Percentiles rank a stretch among this genome's conserved stretches.
phyloP scores from a whole-genome alignment of 2,797 vertebrate genomes.

The Pangasius larnaudii region DNA sequence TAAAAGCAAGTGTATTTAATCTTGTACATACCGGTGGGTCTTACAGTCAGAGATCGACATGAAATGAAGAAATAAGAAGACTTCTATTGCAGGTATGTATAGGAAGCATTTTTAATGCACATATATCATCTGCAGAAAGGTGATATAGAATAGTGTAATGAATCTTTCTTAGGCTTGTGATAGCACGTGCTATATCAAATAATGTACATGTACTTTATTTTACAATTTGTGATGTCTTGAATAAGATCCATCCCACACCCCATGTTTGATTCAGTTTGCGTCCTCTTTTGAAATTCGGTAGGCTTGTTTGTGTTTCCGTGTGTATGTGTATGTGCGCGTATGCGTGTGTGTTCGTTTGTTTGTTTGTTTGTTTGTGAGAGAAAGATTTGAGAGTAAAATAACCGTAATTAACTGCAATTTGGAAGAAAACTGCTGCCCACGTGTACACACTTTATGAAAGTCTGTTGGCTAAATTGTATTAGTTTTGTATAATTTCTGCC shows the following conservation, averaged over 20 bases:
- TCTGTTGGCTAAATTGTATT: conserved; percentile 37
- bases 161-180: background rate
- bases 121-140: background rate
- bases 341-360: background rate
- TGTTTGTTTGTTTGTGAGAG: background rate
- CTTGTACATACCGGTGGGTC: background rate
- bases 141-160: background rate
- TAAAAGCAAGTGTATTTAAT: background rate
- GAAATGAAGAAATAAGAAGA: background rate
- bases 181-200: background rate
- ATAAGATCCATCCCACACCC: background rate
- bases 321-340: conserved; percentile 10
- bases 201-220: background rate
- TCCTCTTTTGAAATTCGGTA: background rate
- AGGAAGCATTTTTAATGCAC: background rate
- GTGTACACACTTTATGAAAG: conserved; percentile 38
- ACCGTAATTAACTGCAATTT: conserved; percentile 41
- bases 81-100: background rate
- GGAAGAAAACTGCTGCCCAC: conserved; percentile 21
- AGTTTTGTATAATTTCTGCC: conserved; percentile 38
- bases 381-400: conserved; percentile 29
- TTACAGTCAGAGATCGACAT: background rate
- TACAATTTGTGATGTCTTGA: background rate
- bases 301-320: background rate
- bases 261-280: background rate